A percentile compares a stretch with the other conserved stretches of the same genome.
These are phyloP conservation scores for Archips xylosteana DNA, from an alignment of 2,888 invertebrate species.

Conservation along the genomic window DNA sequence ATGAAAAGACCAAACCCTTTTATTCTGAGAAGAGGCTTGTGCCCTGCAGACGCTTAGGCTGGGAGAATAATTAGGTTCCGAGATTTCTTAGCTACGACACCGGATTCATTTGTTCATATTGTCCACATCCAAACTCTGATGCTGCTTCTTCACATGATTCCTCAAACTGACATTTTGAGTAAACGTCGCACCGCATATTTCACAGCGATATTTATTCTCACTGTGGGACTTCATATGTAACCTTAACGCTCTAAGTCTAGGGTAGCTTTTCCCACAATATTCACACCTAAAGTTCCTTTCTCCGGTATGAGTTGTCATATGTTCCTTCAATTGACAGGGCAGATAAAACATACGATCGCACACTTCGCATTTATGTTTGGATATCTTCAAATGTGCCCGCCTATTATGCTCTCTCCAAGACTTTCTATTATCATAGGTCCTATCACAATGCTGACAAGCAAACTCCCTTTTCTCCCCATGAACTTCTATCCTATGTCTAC, in stretches of 20 bases:
- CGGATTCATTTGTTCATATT: neutral
- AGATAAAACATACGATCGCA: slow-evolving; percentile 71
- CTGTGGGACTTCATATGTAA: slow-evolving; percentile 82
- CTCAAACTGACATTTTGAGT: slow-evolving; percentile 79
- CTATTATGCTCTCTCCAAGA: slow-evolving; percentile 59
- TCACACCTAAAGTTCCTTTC: slow-evolving; percentile 78
- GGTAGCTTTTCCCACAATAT: slow-evolving; percentile 81
- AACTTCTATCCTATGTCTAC: slow-evolving; percentile 54
- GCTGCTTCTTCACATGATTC: slow-evolving; percentile 76
- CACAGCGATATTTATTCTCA: slow-evolving; percentile 79
- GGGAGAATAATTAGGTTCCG: too few relatives aligned
- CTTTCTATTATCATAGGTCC: slow-evolving; percentile 59
- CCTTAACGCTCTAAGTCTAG: slow-evolving; percentile 70
- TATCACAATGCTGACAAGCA: slow-evolving; percentile 60
- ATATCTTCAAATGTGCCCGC: slow-evolving; percentile 56
- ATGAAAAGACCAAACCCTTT: too few relatives aligned
- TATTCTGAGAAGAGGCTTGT: too few relatives aligned
- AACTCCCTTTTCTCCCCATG: slow-evolving; percentile 58
- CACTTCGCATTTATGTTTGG: slow-evolving; percentile 68
- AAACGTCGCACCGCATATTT: slow-evolving; percentile 73
- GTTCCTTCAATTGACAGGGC: slow-evolving; percentile 70
- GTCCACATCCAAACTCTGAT: slow-evolving; percentile 54
- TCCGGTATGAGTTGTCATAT: slow-evolving; percentile 80
- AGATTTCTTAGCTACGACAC: too few relatives aligned
- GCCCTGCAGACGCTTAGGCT: too few relatives aligned